phyloP scores from a whole-genome alignment of 2,888 invertebrate species.

The Ptilodon capucinus region DNA sequence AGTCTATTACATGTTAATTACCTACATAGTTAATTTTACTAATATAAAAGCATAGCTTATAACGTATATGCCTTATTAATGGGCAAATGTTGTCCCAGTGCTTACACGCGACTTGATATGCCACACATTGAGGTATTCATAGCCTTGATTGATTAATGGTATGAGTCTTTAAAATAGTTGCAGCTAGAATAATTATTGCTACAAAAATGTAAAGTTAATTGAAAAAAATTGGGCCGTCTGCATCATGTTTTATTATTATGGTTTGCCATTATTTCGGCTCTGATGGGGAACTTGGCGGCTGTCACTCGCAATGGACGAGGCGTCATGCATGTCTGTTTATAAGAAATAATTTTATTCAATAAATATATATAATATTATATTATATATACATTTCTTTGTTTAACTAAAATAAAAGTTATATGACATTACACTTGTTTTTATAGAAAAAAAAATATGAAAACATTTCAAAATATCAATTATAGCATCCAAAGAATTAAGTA shows the following conservation, averaged over 20 bases:
- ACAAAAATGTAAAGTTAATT: constrained; percentile 9
- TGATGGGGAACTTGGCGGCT: constrained; percentile 65
- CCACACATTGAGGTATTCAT: too few species aligned
- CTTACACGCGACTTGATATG: too few species aligned
- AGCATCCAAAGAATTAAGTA: too few species aligned
- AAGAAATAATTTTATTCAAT: constrained; percentile 74
- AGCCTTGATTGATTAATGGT: too few species aligned
- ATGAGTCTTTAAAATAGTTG: background rate
- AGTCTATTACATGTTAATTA: too few species aligned
- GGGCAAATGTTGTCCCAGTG: too few species aligned
- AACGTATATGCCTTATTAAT: too few species aligned
- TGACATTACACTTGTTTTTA: constrained; percentile 56
- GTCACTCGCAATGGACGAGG: constrained; percentile 67
- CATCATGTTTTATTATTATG: constrained; percentile 46
- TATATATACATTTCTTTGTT: constrained; percentile 76
- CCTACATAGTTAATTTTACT: too few species aligned
- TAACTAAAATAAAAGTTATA: constrained; percentile 79
- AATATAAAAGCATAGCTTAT: background rate
- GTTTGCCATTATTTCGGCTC: constrained; percentile 64
- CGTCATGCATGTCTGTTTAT: constrained; percentile 63
- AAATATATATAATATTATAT: constrained; percentile 63
- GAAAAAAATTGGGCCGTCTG: constrained; percentile 57
- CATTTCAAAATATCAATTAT: too few species aligned
- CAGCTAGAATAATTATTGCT: background rate
- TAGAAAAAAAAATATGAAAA: too few species aligned